Conservation (phyloP, 2,888 invertebrate genomes). For the Lycia hirtaria region DNA sequence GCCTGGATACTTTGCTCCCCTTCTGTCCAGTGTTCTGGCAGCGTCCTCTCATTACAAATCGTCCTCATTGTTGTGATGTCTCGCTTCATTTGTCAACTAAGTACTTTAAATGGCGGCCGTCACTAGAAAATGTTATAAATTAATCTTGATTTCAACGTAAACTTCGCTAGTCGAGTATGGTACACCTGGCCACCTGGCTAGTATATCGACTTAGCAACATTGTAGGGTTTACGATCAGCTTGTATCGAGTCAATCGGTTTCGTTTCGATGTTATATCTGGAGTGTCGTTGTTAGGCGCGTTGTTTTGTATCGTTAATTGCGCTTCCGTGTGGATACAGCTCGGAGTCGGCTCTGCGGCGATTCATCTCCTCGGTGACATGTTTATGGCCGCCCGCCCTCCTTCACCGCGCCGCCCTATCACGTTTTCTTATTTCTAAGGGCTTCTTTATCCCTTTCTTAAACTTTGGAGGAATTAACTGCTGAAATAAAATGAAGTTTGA, state of each 20-base stretch:
- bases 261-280: conserved; percentile 1
- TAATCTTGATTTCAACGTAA: background rate
- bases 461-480: background rate
- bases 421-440: conserved; percentile 8
- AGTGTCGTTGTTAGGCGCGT: background rate
- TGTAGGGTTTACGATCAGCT: background rate
- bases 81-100: conserved; percentile 23
- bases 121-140: conserved; percentile 12
- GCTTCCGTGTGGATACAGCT: conserved; percentile 16
- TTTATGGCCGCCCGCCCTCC: conserved; percentile 54
- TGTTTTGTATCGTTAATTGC: conserved; percentile 1
- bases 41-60: conserved; percentile 22
- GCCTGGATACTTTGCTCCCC: conserved; percentile 43
- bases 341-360: conserved; percentile 28
- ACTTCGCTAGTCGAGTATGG: too few relatives aligned
- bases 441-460: background rate
- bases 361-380: conserved; percentile 68
- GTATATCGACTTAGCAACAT: too few relatives aligned
- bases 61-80: conserved; percentile 8
- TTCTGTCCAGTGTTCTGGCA: conserved; percentile 8
- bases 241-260: conserved; percentile 13
- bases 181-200: too few relatives aligned
- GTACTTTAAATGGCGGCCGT: conserved; percentile 3
- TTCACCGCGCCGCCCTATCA: conserved; percentile 15
- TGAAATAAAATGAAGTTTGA: background rate